Evolutionary conservation across 2,888 invertebrate species (phyloP).

Genomic region (Drosophila acutilabella): DNA sequence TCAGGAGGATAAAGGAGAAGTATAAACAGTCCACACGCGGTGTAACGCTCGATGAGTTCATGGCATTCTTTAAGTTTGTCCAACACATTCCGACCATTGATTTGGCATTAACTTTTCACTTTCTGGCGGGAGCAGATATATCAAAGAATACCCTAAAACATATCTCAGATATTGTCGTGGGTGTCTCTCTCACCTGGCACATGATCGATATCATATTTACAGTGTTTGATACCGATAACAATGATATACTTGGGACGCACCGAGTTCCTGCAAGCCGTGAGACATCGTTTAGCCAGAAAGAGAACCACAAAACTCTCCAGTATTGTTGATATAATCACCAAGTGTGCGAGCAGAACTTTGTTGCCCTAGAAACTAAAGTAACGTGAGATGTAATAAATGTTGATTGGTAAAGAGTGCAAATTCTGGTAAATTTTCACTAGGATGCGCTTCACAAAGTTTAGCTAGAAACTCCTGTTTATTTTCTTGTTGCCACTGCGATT

Average conservation of each 20-base stretch:
- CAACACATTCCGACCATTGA: slow-evolving; percentile 37
- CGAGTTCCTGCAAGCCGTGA: slow-evolving; percentile 33
- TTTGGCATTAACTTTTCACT: slow-evolving; percentile 38
- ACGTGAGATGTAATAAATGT: slow-evolving; percentile 20
- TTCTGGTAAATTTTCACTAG: slow-evolving; percentile 11
- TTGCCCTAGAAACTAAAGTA: not conserved
- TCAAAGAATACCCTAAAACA: slow-evolving; percentile 27
- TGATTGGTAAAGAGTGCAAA: slow-evolving; percentile 25
- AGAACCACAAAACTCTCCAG: not conserved
- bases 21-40: slow-evolving; percentile 9
- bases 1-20: slow-evolving; percentile 20
- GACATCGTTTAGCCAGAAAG: slow-evolving; percentile 1
- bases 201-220: slow-evolving; percentile 48
- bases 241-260: slow-evolving; percentile 39
- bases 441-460: not conserved
- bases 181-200: slow-evolving; percentile 20
- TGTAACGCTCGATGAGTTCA: slow-evolving; percentile 34
- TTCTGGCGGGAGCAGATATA: slow-evolving; percentile 44
- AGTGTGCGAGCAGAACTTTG: not conserved
- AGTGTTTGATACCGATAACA: slow-evolving; percentile 48
- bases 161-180: slow-evolving; percentile 31
- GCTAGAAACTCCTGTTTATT: slow-evolving; percentile 7
- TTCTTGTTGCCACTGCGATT: not conserved
- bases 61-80: slow-evolving; percentile 43
- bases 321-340: not conserved